Conservation (phyloP, 2,113 vertebrate species). For the Empidonax traillii region DNA sequence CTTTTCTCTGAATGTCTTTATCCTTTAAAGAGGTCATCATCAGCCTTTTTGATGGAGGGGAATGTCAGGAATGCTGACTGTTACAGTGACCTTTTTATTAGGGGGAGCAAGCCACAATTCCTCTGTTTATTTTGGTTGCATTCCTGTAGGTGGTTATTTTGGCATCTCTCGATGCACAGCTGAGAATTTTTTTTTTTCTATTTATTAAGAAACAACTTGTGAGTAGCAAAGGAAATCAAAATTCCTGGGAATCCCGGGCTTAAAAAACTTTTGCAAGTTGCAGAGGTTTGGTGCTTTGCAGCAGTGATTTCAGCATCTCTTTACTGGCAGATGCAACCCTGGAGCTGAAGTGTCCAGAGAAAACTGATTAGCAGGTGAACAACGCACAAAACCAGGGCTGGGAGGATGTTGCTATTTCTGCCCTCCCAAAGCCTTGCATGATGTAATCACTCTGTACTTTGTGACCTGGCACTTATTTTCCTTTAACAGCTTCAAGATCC, state of each 20-base stretch:
- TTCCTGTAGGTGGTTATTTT: slow-evolving; percentile 1
- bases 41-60: background rate
- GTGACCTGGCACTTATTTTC: background rate
- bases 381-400: background rate
- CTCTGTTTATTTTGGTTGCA: background rate
- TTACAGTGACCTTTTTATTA: background rate
- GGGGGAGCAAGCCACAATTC: background rate
- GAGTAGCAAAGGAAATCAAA: too few relatives aligned
- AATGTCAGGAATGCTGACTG: background rate
- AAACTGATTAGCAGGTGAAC: background rate
- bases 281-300: background rate
- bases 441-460: background rate
- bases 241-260: background rate
- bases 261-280: background rate
- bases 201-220: background rate
- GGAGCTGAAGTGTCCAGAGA: background rate
- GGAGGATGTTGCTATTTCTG: background rate
- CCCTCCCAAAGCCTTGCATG: background rate
- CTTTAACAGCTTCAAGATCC: background rate
- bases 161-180: background rate
- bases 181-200: slow-evolving; percentile 17
- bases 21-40: background rate
- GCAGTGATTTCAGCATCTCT: background rate
- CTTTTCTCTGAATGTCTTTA: background rate
- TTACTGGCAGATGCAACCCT: background rate